Conservation (phyloP, 2,797 vertebrate species). For the Malacoraja senta region DNA sequence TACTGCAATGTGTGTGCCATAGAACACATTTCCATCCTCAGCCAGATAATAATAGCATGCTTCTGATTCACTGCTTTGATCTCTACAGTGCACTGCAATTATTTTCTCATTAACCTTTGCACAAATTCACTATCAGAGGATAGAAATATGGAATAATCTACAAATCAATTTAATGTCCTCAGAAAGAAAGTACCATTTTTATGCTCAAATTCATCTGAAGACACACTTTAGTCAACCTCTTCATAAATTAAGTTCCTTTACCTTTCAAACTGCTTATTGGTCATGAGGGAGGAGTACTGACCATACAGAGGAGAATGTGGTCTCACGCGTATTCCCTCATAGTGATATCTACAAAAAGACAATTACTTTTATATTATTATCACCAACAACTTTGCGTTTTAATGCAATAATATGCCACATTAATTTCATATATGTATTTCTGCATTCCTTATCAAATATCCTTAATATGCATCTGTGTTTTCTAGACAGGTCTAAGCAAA, state of each 20-base stretch:
- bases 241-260: slow-evolving; percentile 44
- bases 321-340: slow-evolving; percentile 56
- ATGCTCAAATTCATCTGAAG: background rate
- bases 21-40: background rate
- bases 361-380: background rate
- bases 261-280: slow-evolving; percentile 48
- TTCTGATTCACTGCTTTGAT: background rate
- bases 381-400: background rate
- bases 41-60: background rate
- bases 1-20: background rate
- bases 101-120: background rate
- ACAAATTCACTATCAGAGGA: background rate
- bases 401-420: background rate
- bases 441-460: background rate
- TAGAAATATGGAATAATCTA: background rate
- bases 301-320: slow-evolving; percentile 52
- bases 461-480: background rate
- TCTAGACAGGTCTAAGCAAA: background rate
- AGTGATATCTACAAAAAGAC: slow-evolving; percentile 52
- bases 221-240: background rate
- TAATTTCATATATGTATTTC: background rate
- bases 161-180: background rate
- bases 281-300: slow-evolving; percentile 51
- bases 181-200: background rate
- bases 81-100: background rate